Percentiles rank a stretch among this genome's conserved stretches.
Evolutionary conservation across 2,888 invertebrate species (phyloP).

Genomic region (Drosophila paucipuncta): DNA sequence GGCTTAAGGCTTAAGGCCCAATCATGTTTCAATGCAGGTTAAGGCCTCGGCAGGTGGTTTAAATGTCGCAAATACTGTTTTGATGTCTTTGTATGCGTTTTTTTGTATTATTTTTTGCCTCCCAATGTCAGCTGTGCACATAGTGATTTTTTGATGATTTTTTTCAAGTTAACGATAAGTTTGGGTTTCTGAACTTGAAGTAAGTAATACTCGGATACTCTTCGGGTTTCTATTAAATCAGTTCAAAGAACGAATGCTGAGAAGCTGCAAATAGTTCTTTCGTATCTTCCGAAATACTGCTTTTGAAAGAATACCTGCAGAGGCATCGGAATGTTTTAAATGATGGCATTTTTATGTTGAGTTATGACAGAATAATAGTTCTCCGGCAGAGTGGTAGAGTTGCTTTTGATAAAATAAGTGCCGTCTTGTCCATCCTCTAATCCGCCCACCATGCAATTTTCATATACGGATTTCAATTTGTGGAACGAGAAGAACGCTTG

Average conservation of each 20-base stretch:
- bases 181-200: not conserved
- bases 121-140: slow-evolving; percentile 54
- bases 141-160: not conserved
- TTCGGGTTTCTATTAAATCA: not conserved
- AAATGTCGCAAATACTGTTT: slow-evolving; percentile 25
- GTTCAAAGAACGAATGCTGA: not conserved
- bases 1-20: slow-evolving; percentile 22
- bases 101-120: not conserved
- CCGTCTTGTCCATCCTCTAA: slow-evolving; percentile 17
- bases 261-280: not conserved
- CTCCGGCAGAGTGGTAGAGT: not conserved
- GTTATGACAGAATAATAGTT: slow-evolving; percentile 17
- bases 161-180: not conserved
- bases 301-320: not conserved
- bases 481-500: slow-evolving; percentile 42
- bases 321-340: slow-evolving; percentile 36
- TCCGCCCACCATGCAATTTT: slow-evolving; percentile 59
- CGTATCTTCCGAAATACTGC: not conserved
- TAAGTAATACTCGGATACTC: not conserved
- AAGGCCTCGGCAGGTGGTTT: slow-evolving; percentile 36
- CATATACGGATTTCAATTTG: slow-evolving; percentile 50
- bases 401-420: slow-evolving; percentile 16
- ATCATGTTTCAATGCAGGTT: slow-evolving; percentile 16
- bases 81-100: not conserved
- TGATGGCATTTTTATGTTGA: slow-evolving; percentile 8